Evolutionary conservation across 2,113 vertebrate species (phyloP).

Genomic region (Anoura caudifer): DNA sequence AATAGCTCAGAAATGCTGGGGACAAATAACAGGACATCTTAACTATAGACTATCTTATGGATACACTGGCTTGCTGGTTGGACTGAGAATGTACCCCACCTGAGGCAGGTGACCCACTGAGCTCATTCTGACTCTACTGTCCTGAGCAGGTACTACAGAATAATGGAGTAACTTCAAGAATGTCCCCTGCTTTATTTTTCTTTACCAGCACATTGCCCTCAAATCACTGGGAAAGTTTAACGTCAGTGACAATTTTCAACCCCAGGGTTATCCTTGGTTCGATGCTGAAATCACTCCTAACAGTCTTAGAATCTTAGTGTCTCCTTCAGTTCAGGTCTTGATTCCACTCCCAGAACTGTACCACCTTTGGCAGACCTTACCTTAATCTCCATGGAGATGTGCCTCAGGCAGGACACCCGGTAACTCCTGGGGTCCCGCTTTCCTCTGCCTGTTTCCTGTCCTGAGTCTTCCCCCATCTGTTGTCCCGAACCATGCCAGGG

Average conservation of each 20-base stretch:
- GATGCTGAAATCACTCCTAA: neutral
- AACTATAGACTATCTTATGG: neutral
- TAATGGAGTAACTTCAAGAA: neutral
- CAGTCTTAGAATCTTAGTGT: neutral
- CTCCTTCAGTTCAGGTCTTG: neutral
- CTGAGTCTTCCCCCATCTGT: neutral
- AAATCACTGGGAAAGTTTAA: neutral
- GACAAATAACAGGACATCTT: neutral
- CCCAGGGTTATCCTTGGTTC: neutral
- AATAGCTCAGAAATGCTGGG: neutral
- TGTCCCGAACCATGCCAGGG: neutral
- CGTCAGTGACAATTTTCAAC: neutral
- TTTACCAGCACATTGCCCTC: neutral
- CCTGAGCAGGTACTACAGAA: neutral
- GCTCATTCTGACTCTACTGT: neutral
- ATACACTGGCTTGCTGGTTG: neutral
- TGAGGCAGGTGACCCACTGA: neutral
- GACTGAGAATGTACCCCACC: neutral
- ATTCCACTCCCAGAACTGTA: neutral
- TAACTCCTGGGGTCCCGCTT: neutral
- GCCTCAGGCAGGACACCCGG: neutral
- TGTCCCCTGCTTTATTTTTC: neutral
- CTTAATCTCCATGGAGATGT: neutral
- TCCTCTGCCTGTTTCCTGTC: neutral
- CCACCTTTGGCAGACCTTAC: no score